Evolutionary conservation across 1,140 invertebrate genomes (phyloP).

Genomic region (Trachymyrmex septentrionalis): DNA sequence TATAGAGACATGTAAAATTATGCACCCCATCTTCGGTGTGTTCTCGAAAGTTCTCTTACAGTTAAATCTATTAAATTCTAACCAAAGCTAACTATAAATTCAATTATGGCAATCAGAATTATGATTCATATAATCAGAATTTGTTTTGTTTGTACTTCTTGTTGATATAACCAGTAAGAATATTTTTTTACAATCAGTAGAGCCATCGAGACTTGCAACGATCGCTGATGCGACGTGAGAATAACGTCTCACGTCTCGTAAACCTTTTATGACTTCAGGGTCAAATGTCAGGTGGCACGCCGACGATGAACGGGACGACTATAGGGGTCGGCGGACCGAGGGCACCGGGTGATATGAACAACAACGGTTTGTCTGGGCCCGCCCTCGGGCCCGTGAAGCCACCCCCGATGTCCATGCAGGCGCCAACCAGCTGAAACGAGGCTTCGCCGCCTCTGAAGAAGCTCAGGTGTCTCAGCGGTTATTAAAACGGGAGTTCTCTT

Average conservation of each 20-base stretch:
- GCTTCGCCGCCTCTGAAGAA: slow-evolving; percentile 84
- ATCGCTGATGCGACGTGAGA: background rate
- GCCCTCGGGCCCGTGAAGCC: slow-evolving; percentile 85
- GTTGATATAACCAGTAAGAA: no score
- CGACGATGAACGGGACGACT: slow-evolving; percentile 83
- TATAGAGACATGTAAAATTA: no score
- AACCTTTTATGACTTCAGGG: slow-evolving; percentile 79
- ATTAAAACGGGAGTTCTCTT: slow-evolving; percentile 75
- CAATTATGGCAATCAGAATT: no score
- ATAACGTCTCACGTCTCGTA: slow-evolving; percentile 20
- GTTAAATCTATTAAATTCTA: no score
- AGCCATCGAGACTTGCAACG: background rate
- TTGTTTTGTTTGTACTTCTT: no score
- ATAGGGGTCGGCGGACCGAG: slow-evolving; percentile 81
- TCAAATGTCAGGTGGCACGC: slow-evolving; percentile 82
- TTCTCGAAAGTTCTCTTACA: no score
- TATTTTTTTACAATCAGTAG: no score
- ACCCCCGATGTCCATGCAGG: slow-evolving; percentile 85
- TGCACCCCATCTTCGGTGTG: no score
- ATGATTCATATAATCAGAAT: no score
- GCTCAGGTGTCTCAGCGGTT: slow-evolving; percentile 85
- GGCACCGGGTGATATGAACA: slow-evolving; percentile 86
- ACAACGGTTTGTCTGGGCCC: slow-evolving; percentile 85
- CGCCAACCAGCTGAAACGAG: slow-evolving; percentile 86
- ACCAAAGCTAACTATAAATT: no score